Evolutionary conservation across 2,888 invertebrate species (phyloP).

Genomic region (Choristoneura rosaceana): DNA sequence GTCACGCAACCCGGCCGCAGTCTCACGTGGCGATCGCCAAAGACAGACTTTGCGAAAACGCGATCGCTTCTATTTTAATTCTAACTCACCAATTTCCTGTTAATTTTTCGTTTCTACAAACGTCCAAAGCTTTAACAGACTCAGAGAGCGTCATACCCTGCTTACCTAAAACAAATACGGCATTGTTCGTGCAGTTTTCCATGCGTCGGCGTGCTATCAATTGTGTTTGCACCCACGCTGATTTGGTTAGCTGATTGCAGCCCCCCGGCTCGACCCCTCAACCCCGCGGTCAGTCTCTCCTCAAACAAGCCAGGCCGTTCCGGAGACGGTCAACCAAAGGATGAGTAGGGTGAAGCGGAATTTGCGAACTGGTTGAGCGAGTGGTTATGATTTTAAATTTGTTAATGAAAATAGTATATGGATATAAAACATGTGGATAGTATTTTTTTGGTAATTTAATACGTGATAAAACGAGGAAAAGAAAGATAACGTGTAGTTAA

Average conservation of each 20-base stretch:
- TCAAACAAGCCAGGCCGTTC: slow-evolving; percentile 62
- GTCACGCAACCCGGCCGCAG: too few relatives aligned
- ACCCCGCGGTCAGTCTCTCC: slow-evolving; percentile 55
- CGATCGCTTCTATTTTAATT: too few relatives aligned
- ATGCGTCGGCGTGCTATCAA: slow-evolving; percentile 60
- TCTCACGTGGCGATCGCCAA: too few relatives aligned
- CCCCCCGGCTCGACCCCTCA: slow-evolving; percentile 40
- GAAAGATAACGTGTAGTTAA: too few relatives aligned
- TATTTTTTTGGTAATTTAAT: too few relatives aligned
- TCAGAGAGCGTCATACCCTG: not conserved
- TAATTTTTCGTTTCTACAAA: not conserved
- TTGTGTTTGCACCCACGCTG: slow-evolving; percentile 73
- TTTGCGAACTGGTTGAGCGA: not conserved
- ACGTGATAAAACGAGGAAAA: too few relatives aligned
- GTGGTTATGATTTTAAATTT: slow-evolving; percentile 10
- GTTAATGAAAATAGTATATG: not conserved
- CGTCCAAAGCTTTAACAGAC: not conserved
- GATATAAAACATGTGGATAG: not conserved
- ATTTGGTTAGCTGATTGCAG: slow-evolving; percentile 83
- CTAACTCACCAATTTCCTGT: not conserved
- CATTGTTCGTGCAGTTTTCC: slow-evolving; percentile 45
- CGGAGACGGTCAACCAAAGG: slow-evolving; percentile 22
- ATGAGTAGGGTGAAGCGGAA: not conserved
- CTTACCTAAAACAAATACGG: slow-evolving; percentile 17
- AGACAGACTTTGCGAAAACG: too few relatives aligned